These are phyloP conservation scores for Halichondria panicea DNA, from an alignment of 37 sponge, comb jelly and placozoan species.

Conservation along the genomic window DNA sequence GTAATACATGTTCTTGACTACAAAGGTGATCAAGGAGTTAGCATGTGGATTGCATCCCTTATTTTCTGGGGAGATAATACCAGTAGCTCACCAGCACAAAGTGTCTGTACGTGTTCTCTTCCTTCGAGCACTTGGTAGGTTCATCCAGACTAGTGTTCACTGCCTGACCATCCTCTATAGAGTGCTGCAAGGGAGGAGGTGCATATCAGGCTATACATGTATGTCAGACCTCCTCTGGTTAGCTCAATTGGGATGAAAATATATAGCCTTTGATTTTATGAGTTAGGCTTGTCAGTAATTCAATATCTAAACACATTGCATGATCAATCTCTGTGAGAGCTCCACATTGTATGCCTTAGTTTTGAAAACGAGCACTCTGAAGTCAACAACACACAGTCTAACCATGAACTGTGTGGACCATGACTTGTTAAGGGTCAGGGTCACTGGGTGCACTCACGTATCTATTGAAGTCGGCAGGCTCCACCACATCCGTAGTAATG, in stretches of 20 bases:
- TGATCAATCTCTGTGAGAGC: too few species aligned
- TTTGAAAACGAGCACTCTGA: too few species aligned
- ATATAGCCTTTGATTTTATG: neutral
- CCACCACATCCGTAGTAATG: constrained; percentile 62
- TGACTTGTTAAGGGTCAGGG: too few species aligned
- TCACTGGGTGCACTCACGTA: constrained; percentile 38
- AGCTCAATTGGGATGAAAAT: neutral
- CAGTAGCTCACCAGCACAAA: constrained; percentile 72
- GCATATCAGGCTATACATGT: neutral
- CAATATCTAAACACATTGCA: too few species aligned
- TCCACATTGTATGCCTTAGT: too few species aligned
- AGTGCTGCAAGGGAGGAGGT: constrained; percentile 30
- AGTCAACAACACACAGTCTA: too few species aligned
- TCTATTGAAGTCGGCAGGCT: constrained; percentile 69
- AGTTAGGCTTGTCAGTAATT: neutral
- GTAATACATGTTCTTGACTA: neutral
- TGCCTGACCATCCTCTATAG: constrained; percentile 68
- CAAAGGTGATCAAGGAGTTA: neutral
- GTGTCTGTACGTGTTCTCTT: constrained; percentile 50
- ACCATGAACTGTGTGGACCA: too few species aligned
- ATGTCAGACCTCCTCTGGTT: neutral
- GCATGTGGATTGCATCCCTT: neutral
- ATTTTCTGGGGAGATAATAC: neutral
- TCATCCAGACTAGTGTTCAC: constrained; percentile 46
- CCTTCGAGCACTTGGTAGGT: constrained; percentile 30